Evolutionary conservation across 1,140 invertebrate genomes (phyloP).

Genomic region (Bombus polaris): DNA sequence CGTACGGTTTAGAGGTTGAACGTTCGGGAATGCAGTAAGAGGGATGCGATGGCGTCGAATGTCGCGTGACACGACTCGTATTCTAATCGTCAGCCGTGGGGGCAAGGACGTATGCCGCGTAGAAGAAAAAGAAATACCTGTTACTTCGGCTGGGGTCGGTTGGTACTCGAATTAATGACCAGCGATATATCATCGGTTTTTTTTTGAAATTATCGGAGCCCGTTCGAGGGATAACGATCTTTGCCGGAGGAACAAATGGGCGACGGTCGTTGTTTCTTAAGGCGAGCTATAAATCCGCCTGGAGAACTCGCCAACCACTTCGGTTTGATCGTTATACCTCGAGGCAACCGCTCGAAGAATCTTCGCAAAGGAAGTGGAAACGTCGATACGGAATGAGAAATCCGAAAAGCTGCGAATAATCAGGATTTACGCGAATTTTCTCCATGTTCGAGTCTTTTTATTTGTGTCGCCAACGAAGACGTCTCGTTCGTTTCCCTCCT

Average conservation of each 20-base stretch:
- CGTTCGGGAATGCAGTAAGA: too few relatives aligned
- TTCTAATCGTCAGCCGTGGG: constrained; percentile 50
- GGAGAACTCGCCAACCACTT: neutral
- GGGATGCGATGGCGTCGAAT: constrained; percentile 26
- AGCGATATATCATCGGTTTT: constrained; percentile 39
- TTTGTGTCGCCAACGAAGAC: neutral
- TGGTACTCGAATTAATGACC: constrained; percentile 47
- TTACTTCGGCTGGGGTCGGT: constrained; percentile 25
- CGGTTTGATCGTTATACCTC: neutral
- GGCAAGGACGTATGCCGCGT: constrained; percentile 51
- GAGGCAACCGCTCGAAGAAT: neutral
- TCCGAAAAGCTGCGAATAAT: neutral
- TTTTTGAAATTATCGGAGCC: constrained; percentile 20
- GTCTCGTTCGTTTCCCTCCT: too few relatives aligned
- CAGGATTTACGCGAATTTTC: neutral
- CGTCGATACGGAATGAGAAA: neutral
- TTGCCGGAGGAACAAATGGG: constrained; percentile 7
- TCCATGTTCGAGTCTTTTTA: neutral
- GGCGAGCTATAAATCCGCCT: constrained; percentile 11
- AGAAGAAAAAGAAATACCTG: constrained; percentile 52
- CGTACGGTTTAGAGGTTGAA: too few relatives aligned
- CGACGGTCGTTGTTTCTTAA: constrained; percentile 10
- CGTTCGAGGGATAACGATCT: constrained; percentile 32
- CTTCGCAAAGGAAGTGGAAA: too few relatives aligned
- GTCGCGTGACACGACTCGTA: constrained; percentile 58